Conservation (phyloP, 2,797 vertebrate species). For the Hippocampus kuda region DNA sequence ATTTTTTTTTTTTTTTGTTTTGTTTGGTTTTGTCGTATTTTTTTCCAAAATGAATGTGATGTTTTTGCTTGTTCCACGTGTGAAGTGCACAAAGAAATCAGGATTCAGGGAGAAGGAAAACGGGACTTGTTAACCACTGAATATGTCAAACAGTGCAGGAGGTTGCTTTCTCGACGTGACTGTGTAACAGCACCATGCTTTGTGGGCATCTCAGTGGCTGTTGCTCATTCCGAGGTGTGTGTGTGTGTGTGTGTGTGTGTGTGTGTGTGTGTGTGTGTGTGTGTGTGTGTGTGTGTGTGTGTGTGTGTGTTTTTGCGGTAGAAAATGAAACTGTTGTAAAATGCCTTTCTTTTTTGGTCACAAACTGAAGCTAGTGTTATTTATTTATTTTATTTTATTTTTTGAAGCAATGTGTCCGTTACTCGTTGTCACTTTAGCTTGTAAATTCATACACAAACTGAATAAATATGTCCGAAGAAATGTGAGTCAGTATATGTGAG, state of each 20-base stretch:
- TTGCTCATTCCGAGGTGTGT: background rate
- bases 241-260: slow-evolving; percentile 1
- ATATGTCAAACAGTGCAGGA: background rate
- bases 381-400: slow-evolving; percentile 51
- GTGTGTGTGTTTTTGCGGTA: slow-evolving; percentile 2
- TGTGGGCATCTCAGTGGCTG: slow-evolving; percentile 1
- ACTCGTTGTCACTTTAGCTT: slow-evolving; percentile 75
- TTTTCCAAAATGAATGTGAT: background rate
- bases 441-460: slow-evolving; percentile 74
- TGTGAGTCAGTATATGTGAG: slow-evolving; percentile 25
- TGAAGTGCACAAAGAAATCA: background rate
- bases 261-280: slow-evolving; percentile 1
- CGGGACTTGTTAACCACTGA: background rate
- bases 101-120: background rate
- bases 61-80: background rate
- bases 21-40: too few species aligned
- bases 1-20: background rate
- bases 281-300: slow-evolving; percentile 1
- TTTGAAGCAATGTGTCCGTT: slow-evolving; percentile 66
- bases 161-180: background rate
- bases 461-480: slow-evolving; percentile 67
- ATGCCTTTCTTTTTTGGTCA: slow-evolving; percentile 65
- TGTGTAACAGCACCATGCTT: slow-evolving; percentile 14
- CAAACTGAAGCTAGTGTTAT: slow-evolving; percentile 70
- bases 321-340: slow-evolving; percentile 36